A percentile compares a stretch with the other conserved stretches of the same genome.
phyloP scores from a whole-genome alignment of 2,888 invertebrate genomes.

The Platerodrilus igneus region DNA sequence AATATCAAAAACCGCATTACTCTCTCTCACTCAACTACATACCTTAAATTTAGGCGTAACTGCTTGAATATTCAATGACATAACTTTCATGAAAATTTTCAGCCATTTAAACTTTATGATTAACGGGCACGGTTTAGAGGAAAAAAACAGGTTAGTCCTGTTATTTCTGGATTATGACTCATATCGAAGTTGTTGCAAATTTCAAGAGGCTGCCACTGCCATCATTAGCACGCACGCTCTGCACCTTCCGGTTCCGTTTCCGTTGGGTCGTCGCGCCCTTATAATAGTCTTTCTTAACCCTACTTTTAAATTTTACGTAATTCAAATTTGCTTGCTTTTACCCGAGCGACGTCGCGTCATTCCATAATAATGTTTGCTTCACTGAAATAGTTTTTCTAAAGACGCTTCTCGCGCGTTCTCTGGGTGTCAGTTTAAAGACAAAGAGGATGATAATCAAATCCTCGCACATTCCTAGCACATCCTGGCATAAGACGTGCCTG shows the following conservation, averaged over 20 bases:
- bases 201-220: slow-evolving; percentile 32
- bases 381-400: no score
- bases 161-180: no score
- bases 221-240: slow-evolving; percentile 48
- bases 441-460: slow-evolving; percentile 39
- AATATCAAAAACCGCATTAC: slow-evolving; percentile 38
- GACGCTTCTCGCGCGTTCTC: no score
- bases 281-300: slow-evolving; percentile 34
- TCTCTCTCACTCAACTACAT: slow-evolving; percentile 35
- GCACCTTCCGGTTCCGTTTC: slow-evolving; percentile 46
- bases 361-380: no score
- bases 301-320: no score
- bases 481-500: slow-evolving; percentile 37
- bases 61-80: slow-evolving; percentile 38
- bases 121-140: no score
- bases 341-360: no score
- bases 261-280: slow-evolving; percentile 37
- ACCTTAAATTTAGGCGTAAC: slow-evolving; percentile 42
- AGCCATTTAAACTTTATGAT: slow-evolving; percentile 13
- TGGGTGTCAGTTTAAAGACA: slow-evolving; percentile 32
- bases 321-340: no score
- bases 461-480: slow-evolving; percentile 41
- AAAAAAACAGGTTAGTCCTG: no score
- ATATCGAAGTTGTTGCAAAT: slow-evolving; percentile 24
- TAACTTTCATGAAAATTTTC: slow-evolving; percentile 20